Evolutionary conservation across 2,888 invertebrate genomes (phyloP), one percentile per base, ranked within the genome.

Genomic region (Scaptomyza flava): DNA sequence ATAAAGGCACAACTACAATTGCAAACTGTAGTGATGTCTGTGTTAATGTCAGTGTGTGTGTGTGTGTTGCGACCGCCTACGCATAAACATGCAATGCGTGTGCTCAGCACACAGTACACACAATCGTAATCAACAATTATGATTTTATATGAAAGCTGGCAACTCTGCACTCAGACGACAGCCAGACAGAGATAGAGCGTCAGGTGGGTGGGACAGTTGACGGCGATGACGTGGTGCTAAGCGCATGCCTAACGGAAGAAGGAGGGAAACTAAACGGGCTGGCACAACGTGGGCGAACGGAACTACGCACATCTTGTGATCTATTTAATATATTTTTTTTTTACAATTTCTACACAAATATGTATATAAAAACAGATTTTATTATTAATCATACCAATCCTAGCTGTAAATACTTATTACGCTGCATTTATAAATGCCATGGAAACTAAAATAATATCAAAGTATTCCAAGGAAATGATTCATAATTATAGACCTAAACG

Each of bases 81-180:
- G 70, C 65, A 60, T 60, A 62, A 70, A 54, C 65, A 60, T 17
- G 14, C 60, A 52, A 52, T 53, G 54, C 33, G 56, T 59, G 51
- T 56, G 60, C 56, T 56, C 41, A 46, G 45, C 23, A 38, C 33
- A 48, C 47, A 47, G 31, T 12, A 48, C 46, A 38, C 31, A 66
- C 66, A 73, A 54, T 58, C 54, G 60, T 71, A 71, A 71, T 67
- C 58, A 67, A 67, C 61, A 71, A 71, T 76, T 65, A 61, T 58
- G 58, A 59, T 61, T 68, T 72, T 11, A 6, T 5, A 60, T n/a
- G n/a, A n/a, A 60, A 45, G 41, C 31, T 58, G 66, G 51, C 76
- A 65, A 47, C 65, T 53, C 56, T 69, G 56, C 11, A 43, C 36
- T 46, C 7, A 23, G n/a, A 27, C 27, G 11, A 33, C 23, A 33